Conservation (phyloP, 30 jellyfish, hydroid and myxozoan genomes). For the Catostylus mosaicus region DNA sequence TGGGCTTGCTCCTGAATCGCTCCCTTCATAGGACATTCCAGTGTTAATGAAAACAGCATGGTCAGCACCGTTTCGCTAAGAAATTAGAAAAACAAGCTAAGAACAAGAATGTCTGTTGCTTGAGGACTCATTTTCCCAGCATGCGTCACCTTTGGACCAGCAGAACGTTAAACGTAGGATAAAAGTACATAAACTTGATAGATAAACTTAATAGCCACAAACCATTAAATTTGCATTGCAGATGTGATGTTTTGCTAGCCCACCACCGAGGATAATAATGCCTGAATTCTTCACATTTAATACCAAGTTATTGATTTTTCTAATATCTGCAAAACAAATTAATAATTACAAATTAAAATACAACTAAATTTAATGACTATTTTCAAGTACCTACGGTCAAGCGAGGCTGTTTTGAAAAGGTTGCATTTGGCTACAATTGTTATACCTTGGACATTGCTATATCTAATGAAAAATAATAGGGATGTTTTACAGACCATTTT, state of each 20-base stretch:
- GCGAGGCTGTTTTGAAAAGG: too few relatives aligned
- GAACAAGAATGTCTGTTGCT: too few relatives aligned
- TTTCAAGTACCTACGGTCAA: too few relatives aligned
- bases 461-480: too few relatives aligned
- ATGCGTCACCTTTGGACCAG: too few relatives aligned
- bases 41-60: conserved; percentile 96
- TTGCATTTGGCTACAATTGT: too few relatives aligned
- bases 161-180: too few relatives aligned
- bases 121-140: too few relatives aligned
- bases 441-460: too few relatives aligned
- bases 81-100: not conserved
- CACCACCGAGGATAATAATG: conserved; percentile 98
- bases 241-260: conserved; percentile 92
- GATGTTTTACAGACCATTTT: too few relatives aligned
- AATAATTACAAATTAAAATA: not conserved
- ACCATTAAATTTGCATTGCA: conserved; percentile 99
- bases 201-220: not conserved
- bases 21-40: conserved; percentile 96
- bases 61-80: conserved; percentile 98
- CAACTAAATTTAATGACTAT: too few relatives aligned
- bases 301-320: conserved; percentile 80
- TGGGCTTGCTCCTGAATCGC: conserved; percentile 99
- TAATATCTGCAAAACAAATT: conserved; percentile 63
- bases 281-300: conserved; percentile 91
- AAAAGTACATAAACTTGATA: too few relatives aligned